These are phyloP conservation scores for Erethizon dorsatum DNA, from an alignment of 2,797 vertebrate species.

Conservation along the genomic window DNA sequence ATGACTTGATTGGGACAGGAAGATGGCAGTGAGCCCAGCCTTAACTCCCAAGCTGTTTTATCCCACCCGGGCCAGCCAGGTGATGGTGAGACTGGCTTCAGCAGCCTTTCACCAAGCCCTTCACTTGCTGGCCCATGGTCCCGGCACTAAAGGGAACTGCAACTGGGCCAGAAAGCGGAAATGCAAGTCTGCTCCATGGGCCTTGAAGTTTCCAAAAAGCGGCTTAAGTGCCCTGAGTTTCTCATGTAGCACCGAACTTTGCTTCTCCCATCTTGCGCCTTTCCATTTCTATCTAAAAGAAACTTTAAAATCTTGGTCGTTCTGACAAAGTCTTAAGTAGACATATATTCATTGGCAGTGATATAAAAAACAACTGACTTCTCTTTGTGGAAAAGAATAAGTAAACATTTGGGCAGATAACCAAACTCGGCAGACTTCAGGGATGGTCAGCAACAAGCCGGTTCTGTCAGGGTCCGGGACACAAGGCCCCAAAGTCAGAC, in stretches of 20 bases:
- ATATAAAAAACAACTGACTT: slow-evolving; percentile 45
- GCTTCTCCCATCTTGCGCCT: not conserved
- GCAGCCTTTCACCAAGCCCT: not conserved
- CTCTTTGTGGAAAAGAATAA: not conserved
- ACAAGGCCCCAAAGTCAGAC: not conserved
- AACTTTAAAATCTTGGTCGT: slow-evolving; percentile 3
- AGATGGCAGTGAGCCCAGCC: not conserved
- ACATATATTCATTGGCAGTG: not conserved
- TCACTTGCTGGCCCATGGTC: not conserved
- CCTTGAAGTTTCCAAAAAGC: not conserved
- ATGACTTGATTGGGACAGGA: not conserved
- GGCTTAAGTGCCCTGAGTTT: not conserved
- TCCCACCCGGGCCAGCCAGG: not conserved
- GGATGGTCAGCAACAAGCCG: not conserved
- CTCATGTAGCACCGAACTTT: not conserved
- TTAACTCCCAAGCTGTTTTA: not conserved
- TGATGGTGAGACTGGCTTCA: not conserved
- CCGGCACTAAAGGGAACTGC: not conserved
- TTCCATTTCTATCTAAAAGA: slow-evolving; percentile 39
- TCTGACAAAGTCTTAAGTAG: slow-evolving; percentile 29
- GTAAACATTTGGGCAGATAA: not conserved
- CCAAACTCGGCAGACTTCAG: not conserved
- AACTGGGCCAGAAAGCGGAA: not conserved
- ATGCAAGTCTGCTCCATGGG: not conserved
- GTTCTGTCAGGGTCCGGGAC: not conserved